Base-by-base conservation (phyloP, 2,888 invertebrate species). In the Andrena hattorfiana region DNA sequence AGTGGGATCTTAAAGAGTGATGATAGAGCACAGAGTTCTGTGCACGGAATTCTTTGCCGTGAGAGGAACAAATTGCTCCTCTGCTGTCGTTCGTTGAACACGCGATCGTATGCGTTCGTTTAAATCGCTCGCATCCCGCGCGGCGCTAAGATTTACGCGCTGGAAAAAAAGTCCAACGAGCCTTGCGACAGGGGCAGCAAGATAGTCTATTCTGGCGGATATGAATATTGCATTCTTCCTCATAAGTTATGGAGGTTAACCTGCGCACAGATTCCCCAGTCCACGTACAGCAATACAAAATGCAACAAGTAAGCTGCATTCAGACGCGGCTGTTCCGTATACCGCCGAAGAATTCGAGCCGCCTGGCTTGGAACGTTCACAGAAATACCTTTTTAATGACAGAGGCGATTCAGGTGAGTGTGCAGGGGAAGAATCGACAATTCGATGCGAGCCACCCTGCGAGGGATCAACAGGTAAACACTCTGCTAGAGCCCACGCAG, bases 221-320 rank as follows among this genome's bases (percentile, higher is more conserved):
- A 73, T 78, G 72, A 56, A 68, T 81, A 73, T 78, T 78, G 68
- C 73, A 73, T 73, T 78, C 59, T 35, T 63, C 26, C 49, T 49
- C 56, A 8, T 73, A 64, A 81, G 26, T 72, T 56, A 64, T 48
- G 68, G 13, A 42, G 63, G 63, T 59, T 69, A 81, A 78, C 20
- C 26, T 10, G 78, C 42, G 13, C 56, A 23, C 64, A 62, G 69
- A 76, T 81, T 81, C 28, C 35, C n/a, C 60, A 35, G 13, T n/a
- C 35, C 54, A 32, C 42, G 79, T 23, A 28, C 10, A 35, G 4
- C 49, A 10, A 68, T 56, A 60, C 75, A 66, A 66, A 54, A 68
- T 62, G 81, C 81, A 82, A 82, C 81, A 82, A 82, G 81, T 80
- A 81, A 75, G 23, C 78, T 48, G 48, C 48, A 42, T 54, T 54